Conservation (phyloP, 2,113 vertebrate genomes). For the Nyctibius bracteatus region DNA sequence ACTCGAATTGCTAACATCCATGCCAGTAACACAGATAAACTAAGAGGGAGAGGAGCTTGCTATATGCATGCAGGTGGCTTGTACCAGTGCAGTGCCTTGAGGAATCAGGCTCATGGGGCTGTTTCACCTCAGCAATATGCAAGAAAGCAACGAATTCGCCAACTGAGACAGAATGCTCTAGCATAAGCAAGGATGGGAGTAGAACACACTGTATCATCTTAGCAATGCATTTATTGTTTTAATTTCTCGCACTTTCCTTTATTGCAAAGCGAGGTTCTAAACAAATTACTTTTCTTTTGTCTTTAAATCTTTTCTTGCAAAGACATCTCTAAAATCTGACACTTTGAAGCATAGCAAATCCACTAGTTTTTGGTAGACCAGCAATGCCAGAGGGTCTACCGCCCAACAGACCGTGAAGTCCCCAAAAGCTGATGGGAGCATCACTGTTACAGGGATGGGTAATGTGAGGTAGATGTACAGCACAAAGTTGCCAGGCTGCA, state of each 20-base stretch:
- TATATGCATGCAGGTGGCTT: background rate
- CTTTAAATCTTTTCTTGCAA: background rate
- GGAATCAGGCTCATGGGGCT: background rate
- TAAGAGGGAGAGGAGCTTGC: background rate
- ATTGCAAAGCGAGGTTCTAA: background rate
- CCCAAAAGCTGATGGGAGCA: background rate
- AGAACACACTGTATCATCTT: background rate
- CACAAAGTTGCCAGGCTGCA: background rate
- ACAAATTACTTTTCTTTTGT: background rate
- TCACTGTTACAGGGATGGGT: background rate
- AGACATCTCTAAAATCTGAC: background rate
- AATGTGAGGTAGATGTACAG: background rate
- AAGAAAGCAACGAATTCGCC: background rate
- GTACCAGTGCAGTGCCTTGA: background rate
- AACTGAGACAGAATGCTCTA: background rate
- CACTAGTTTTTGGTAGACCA: background rate
- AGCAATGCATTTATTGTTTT: background rate
- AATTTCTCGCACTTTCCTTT: background rate
- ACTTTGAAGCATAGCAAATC: background rate
- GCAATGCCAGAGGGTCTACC: background rate
- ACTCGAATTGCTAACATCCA: background rate
- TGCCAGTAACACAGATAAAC: background rate
- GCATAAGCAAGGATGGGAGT: background rate
- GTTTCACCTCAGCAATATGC: background rate
- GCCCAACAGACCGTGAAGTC: background rate